Evolutionary conservation across 2,888 invertebrate species (phyloP), one percentile per base, ranked within the genome.

Genomic region (Peribatodes rhomboidaria): DNA sequence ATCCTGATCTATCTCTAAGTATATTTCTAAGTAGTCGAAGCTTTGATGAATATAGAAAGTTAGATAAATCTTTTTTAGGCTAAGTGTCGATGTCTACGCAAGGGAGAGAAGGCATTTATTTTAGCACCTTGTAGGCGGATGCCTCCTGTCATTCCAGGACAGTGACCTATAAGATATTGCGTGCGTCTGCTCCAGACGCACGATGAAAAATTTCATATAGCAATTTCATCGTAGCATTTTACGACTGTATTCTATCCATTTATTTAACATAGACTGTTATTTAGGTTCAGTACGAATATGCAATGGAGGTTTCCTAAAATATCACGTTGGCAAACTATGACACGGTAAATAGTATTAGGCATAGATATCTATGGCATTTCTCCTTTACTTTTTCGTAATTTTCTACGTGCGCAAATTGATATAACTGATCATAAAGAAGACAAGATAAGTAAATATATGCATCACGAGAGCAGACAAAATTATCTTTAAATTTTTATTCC

Each of bases 151-250:
- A 63, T 58, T 63, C 53, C 46, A 31, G 55, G 37, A 58, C 57
- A 56, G 35, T 63, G 57, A 64, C 63, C 63, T 27, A 41, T 41
- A 58, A 46, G 57, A 64, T 64, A 64, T 58, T 64, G 47, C 58
- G 41, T 46, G 52, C 50, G 44, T 52, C 57, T 56, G 57, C 33
- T 52, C 54, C 56, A 37, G 46, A 62, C 56, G 46, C 47, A 33
- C 57, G 63, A 39, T 64, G 54, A 58, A 58, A 58, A 64, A 64
- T 58, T 53, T 64, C 46, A 64, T 64, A 58, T 59, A 47, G 22
- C 52, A 31, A 20, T 63, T 53, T 54, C 47, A 41, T 49, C 39
- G 53, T 22, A 49, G 10, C 13, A 16, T 58, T 63, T 53, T 62
- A 56, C 20, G 55, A 20, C 47, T 22, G n/a, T 50, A 39, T 50